A percentile compares a stretch with the other conserved stretches of the same genome.
Evolutionary conservation across 2,888 invertebrate genomes (phyloP).

Genomic region (Spilosoma lubricipeda): DNA sequence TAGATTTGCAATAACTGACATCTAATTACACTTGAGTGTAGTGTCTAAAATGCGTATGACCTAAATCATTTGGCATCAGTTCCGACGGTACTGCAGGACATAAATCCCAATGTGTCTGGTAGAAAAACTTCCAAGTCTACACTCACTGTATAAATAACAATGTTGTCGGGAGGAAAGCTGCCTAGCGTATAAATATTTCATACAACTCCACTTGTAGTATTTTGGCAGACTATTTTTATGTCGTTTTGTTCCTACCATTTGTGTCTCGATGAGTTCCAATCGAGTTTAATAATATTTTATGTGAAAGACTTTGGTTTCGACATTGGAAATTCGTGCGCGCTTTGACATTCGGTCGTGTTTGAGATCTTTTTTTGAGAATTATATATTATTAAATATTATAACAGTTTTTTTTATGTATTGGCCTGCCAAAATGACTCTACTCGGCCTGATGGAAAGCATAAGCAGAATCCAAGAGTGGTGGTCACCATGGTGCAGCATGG

Average conservation of each 20-base stretch:
- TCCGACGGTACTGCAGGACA: background rate
- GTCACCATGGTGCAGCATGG: too few species aligned
- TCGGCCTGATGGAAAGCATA: too few species aligned
- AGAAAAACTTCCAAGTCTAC: background rate
- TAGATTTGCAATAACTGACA: background rate
- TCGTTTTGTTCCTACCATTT: conserved; percentile 30
- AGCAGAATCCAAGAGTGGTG: too few species aligned
- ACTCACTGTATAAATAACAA: conserved; percentile 13
- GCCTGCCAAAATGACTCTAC: too few species aligned
- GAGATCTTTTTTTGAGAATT: too few species aligned
- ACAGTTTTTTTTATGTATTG: too few species aligned
- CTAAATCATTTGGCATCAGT: background rate
- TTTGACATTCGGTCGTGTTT: background rate
- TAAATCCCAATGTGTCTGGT: background rate
- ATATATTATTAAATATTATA: too few species aligned
- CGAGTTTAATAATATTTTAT: background rate
- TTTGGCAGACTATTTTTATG: conserved; percentile 49
- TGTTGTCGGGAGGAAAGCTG: conserved; percentile 6
- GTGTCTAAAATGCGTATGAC: background rate
- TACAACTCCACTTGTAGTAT: conserved; percentile 28
- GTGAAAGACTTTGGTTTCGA: background rate
- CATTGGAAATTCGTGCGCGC: background rate
- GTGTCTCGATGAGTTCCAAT: background rate
- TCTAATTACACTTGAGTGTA: background rate
- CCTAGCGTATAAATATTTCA: conserved; percentile 46